These are phyloP conservation scores for Orthosia cruda DNA, from an alignment of 2,888 invertebrate species.

Conservation along the genomic window DNA sequence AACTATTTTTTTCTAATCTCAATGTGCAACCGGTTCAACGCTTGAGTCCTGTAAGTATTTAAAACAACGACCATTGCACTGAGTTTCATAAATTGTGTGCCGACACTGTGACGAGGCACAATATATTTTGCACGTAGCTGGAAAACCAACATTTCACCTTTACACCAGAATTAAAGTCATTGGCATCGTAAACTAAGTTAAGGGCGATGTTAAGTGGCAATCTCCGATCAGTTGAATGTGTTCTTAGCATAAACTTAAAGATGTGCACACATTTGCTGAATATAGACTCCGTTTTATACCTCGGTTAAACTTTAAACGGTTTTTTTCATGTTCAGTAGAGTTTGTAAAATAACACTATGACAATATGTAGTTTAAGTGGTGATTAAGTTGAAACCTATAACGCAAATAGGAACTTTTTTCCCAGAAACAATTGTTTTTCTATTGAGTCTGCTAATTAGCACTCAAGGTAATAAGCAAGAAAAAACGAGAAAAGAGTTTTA, in stretches of 20 bases:
- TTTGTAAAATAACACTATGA: not conserved
- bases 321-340: not conserved
- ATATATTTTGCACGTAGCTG: constrained; percentile 49
- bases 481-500: not conserved
- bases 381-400: no score
- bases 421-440: no score
- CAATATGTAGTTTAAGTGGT: not conserved
- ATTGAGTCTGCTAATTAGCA: no score
- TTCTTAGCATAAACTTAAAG: constrained; percentile 68
- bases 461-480: no score
- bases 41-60: constrained; percentile 44
- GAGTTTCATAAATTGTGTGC: constrained; percentile 43
- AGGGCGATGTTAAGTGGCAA: constrained; percentile 67
- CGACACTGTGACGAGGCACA: constrained; percentile 42
- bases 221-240: constrained; percentile 62
- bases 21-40: constrained; percentile 17
- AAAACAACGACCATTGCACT: constrained; percentile 43
- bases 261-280: constrained; percentile 70
- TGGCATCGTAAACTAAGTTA: constrained; percentile 70
- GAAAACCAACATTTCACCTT: constrained; percentile 48
- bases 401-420: no score
- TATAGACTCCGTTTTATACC: constrained; percentile 65
- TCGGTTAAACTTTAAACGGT: not conserved
- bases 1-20: not conserved
- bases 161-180: constrained; percentile 54